Conservation (phyloP, 2,797 vertebrate species). For the Apogon hyalosoma region DNA sequence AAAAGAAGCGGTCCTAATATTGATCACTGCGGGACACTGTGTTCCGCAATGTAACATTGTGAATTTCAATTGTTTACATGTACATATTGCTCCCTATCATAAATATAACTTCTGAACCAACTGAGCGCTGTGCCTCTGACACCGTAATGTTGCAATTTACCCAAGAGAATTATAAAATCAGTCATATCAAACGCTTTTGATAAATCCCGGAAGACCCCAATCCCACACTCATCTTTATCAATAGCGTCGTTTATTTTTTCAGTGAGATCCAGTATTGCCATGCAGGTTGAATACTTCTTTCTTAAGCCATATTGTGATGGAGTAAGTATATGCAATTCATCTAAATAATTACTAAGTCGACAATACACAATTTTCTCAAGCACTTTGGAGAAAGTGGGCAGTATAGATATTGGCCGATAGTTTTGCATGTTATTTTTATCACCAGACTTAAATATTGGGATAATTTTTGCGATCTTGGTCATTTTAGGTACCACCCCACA, state of each 20-base stretch:
- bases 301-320: slow-evolving; percentile 19
- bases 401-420: background rate
- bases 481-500: slow-evolving; percentile 11
- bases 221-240: no score
- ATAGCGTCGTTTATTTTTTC: slow-evolving; percentile 5
- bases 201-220: no score
- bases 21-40: background rate
- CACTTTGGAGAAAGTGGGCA: slow-evolving; percentile 2
- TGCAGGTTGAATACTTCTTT: slow-evolving; percentile 1
- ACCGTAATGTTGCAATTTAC: no score
- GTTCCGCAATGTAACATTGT: background rate
- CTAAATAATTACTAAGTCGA: background rate
- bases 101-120: no score
- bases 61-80: background rate
- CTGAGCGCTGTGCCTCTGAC: no score
- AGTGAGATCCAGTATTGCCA: background rate
- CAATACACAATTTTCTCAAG: no score
- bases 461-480: slow-evolving; percentile 9
- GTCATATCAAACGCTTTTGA: no score
- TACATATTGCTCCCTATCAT: background rate
- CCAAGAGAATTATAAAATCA: no score
- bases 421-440: background rate
- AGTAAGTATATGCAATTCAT: background rate
- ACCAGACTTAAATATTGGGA: slow-evolving; percentile 4
- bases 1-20: no score